These are phyloP conservation scores for Nomada goodeniana DNA, from an alignment of 2,888 invertebrate species.

Conservation along the genomic window DNA sequence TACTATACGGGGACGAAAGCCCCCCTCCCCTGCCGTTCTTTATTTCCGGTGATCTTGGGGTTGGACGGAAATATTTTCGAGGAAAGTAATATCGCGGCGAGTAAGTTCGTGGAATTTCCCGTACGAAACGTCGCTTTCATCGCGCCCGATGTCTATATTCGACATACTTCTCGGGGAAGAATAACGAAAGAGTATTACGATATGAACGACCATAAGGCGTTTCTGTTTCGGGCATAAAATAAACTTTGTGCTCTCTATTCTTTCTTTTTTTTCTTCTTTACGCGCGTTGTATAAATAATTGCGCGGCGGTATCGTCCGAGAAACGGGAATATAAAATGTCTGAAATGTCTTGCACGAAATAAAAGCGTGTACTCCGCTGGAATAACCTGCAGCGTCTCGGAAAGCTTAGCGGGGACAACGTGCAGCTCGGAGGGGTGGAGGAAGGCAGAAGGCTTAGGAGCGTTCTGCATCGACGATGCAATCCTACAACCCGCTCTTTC, in stretches of 20 bases:
- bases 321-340: conserved; percentile 4
- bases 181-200: neutral
- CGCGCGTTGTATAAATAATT: neutral
- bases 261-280: neutral
- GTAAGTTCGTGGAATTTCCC: conserved; percentile 10
- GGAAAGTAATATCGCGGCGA: neutral
- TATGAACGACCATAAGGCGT: neutral
- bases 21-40: neutral
- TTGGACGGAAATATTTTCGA: neutral
- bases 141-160: conserved; percentile 14
- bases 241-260: neutral
- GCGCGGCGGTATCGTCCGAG: neutral
- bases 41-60: neutral
- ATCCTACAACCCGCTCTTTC: too few relatives aligned
- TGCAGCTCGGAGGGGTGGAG: too few relatives aligned
- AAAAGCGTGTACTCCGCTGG: conserved; percentile 1
- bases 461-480: neutral
- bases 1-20: neutral
- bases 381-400: conserved; percentile 1
- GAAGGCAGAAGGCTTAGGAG: neutral
- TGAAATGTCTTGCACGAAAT: neutral
- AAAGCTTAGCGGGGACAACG: neutral
- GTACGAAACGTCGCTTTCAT: neutral
- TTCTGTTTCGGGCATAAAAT: neutral
- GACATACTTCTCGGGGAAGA: neutral